These are phyloP conservation scores for Syngnathus acus DNA, from an alignment of 2,797 vertebrate species.

Conservation along the genomic window DNA sequence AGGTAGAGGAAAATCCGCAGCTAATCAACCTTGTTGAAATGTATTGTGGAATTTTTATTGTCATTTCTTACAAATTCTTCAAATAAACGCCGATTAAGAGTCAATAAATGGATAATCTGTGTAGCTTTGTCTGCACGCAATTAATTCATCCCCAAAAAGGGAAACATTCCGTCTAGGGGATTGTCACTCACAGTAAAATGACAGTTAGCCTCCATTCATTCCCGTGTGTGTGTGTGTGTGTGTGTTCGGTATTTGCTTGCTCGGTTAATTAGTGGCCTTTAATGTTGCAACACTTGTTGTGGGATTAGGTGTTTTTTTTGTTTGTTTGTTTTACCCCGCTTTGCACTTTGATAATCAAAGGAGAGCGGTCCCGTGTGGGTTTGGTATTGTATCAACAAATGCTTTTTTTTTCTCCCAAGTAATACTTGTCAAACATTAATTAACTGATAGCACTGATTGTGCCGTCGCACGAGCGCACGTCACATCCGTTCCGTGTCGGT, in stretches of 20 bases:
- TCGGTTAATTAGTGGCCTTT: constrained; percentile 63
- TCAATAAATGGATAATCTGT: too few species aligned
- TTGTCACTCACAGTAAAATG: constrained; percentile 40
- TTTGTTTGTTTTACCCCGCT: constrained; percentile 25
- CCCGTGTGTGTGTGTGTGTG: constrained; percentile 29
- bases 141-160: constrained; percentile 30
- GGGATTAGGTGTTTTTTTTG: constrained; percentile 41
- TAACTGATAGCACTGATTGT: constrained; percentile 61
- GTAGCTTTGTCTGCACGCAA: constrained; percentile 9
- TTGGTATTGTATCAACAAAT: constrained; percentile 63
- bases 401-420: constrained; percentile 39
- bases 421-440: constrained; percentile 69
- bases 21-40: too few species aligned
- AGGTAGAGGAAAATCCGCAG: too few species aligned
- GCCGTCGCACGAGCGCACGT: constrained; percentile 35
- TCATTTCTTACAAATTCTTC: too few species aligned
- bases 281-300: constrained; percentile 60
- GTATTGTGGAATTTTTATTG: too few species aligned
- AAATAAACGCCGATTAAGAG: too few species aligned
- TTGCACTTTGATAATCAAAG: constrained; percentile 57
- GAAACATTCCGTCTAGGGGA: constrained; percentile 27
- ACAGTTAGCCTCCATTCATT: constrained; percentile 32
- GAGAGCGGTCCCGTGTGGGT: constrained; percentile 58
- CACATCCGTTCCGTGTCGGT: constrained; percentile 37
- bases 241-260: constrained; percentile 11